Base-by-base conservation (phyloP, 2,888 invertebrate genomes). In the Selenia dentaria region DNA sequence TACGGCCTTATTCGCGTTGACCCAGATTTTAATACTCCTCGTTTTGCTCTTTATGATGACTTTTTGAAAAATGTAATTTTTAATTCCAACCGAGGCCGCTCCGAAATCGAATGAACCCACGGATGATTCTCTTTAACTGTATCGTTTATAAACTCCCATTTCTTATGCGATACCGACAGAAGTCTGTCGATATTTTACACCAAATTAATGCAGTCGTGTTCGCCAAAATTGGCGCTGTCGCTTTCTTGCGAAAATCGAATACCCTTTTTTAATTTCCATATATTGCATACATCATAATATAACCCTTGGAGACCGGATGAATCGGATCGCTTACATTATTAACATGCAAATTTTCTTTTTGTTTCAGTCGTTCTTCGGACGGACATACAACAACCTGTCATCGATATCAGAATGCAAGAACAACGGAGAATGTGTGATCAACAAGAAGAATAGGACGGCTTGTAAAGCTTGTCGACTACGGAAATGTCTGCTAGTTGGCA, bases 371-470 rank as follows among this genome's bases (percentile, higher is more conserved):
- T 97, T 97, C 89, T 97, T 97, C 80, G 97, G 97, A 20, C 92
- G 97, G 59, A 96, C 97, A 6, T 97, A 97, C 93, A 97, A 97
- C 93, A 97, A 97, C 83, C 91, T 96, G 60, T 93, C 95, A 38
- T 96, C 96, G 52, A 96, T 97, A 78, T 95, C 96, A 9, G 97
- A 97, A 69, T 97, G 97, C 92, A 97, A 97, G 84, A 97, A 97
- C 91, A 97, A 96, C 74, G 96, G 96, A 4, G 94, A 95, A 63
- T 97, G 97, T 82, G 95, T 96, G 65, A 97, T 97, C 77, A 97
- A 97, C 85, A 97, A 97, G 89, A 97, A 97, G 85, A 97, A 97
- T 83, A 93, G 97, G 43, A 97, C 97, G 2, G 96, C 97, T 1
- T 97, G 97, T 90, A 97, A 97, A 77, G 96, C 97, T 1, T 97